Base-by-base conservation (phyloP, 2,888 invertebrate species). In the Halictus ligatus region DNA sequence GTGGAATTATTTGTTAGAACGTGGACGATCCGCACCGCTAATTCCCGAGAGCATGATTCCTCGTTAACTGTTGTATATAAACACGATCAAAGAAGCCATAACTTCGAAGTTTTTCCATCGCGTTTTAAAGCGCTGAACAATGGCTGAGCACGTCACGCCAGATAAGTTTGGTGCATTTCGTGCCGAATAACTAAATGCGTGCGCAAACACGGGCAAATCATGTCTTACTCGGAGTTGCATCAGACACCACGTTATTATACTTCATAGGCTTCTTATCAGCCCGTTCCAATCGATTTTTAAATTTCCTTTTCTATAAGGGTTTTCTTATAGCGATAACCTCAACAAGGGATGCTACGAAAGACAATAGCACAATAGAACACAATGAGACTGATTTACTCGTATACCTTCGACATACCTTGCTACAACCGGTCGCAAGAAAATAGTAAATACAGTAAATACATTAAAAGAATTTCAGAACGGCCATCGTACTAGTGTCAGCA, bases 91-190 rank as follows among this genome's bases (percentile, higher is more conserved):
- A 15, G n/a, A n/a, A n/a, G 29, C 75, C 48, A 35, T 29, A 69
- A 76, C 76, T 82, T 83, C n/a, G 43, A 71, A 43, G 29, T 21
- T 64, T 35, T 29, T 83, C 29, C 75, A 81, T 71, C 43, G 71
- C 58, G 80, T 75, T 80, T 71, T 21, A 21, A 15, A 5, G 15
- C 48, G 40, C 50, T 29, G 60, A 3, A 29, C 60, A 64, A 46
- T 75, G 43, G 43, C 43, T 18, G 25, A 64, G 43, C 40, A 60
- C 13, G 43, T 43, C 18, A 25, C 12, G 18, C 25, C 46, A 60
- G 21, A 25, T 40, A 35, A 25, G 60, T n/a, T 50, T n/a, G 29
- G 15, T 15, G 12, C 29, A 18, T 48, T 67, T 18, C 25, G 15
- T 18, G 69, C 35, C 43, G 21, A 40, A 18, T 35, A 15, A 54